Conservation (phyloP, 2,797 vertebrate species). For the Pseudopleuronectes americanus region DNA sequence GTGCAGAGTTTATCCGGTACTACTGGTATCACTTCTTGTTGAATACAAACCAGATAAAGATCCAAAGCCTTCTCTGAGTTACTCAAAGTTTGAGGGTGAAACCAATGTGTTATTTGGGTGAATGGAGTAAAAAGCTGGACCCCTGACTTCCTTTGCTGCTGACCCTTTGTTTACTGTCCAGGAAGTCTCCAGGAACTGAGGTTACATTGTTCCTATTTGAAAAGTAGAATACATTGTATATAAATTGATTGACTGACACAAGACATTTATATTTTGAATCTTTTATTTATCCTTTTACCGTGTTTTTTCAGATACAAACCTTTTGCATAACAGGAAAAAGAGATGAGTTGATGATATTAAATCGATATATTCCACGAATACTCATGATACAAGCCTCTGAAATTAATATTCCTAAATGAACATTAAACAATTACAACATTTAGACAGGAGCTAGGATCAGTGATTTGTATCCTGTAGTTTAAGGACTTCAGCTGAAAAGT, state of each 20-base stretch:
- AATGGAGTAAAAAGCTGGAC: background rate
- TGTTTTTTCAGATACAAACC: conserved; percentile 29
- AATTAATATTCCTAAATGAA: conserved; percentile 31
- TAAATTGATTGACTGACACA: no score
- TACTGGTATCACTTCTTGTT: no score
- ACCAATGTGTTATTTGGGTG: background rate
- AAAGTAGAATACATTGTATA: background rate
- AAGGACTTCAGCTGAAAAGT: conserved; percentile 9
- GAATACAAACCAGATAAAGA: conserved; percentile 15
- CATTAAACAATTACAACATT: conserved; percentile 44
- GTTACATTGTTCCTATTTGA: background rate
- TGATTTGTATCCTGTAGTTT: conserved; percentile 22
- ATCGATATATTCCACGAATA: conserved; percentile 27
- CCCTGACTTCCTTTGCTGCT: background rate
- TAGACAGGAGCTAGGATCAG: conserved; percentile 20
- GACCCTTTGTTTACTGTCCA: background rate
- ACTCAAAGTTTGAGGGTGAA: conserved; percentile 43
- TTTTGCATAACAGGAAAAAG: conserved; percentile 29
- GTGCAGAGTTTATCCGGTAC: no score
- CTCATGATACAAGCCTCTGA: conserved; percentile 10
- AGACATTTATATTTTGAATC: background rate
- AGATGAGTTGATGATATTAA: conserved; percentile 12
- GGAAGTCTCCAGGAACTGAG: background rate
- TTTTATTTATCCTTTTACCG: conserved; percentile 44
- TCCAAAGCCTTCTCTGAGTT: conserved; percentile 25